phyloP scores from a whole-genome alignment of 2,888 invertebrate genomes.

The Gibbula magus region DNA sequence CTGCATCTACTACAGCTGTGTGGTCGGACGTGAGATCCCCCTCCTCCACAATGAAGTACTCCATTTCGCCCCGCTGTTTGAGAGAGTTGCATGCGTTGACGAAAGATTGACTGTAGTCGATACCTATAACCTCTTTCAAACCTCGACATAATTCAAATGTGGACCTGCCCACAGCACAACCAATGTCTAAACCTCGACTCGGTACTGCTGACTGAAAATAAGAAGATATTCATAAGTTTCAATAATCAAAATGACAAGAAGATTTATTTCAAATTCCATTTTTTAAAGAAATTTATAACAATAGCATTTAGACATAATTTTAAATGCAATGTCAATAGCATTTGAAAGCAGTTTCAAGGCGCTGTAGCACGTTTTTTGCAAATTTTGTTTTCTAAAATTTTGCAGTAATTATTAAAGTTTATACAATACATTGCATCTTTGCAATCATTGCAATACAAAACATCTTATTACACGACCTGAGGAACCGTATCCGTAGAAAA shows the following conservation, averaged over 20 bases:
- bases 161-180: slow-evolving; percentile 74
- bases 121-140: slow-evolving; percentile 70
- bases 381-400: no score
- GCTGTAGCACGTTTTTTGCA: no score
- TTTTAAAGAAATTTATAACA: neutral
- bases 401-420: no score
- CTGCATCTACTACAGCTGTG: slow-evolving; percentile 56
- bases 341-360: no score
- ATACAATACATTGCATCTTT: no score
- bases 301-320: no score
- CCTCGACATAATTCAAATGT: slow-evolving; percentile 69
- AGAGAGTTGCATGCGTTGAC: slow-evolving; percentile 68
- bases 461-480: no score
- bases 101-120: slow-evolving; percentile 73
- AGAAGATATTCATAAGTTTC: neutral
- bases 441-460: no score
- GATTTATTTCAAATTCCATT: neutral
- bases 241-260: neutral
- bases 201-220: slow-evolving; percentile 47
- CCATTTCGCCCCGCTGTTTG: slow-evolving; percentile 56
- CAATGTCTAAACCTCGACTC: slow-evolving; percentile 71
- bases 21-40: slow-evolving; percentile 67
- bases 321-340: no score
- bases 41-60: slow-evolving; percentile 66
- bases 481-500: no score